Evolutionary conservation across 2,113 vertebrate genomes (phyloP).

Genomic region (Chaetura pelagica): DNA sequence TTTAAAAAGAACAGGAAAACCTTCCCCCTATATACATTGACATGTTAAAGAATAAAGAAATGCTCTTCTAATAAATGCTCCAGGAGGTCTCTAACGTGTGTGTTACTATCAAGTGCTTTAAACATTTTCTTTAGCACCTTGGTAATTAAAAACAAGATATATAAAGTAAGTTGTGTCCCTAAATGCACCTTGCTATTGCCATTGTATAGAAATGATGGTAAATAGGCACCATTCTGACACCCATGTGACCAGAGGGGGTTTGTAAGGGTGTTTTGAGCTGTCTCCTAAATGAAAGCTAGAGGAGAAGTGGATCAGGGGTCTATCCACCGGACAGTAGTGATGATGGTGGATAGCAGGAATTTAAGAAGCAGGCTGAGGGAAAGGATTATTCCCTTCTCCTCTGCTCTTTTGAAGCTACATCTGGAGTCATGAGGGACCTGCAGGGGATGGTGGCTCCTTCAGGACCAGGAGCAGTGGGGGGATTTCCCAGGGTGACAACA

Average conservation of each 20-base stretch:
- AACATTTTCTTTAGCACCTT: neutral
- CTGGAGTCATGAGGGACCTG: neutral
- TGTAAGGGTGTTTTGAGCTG: neutral
- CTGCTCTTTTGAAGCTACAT: neutral
- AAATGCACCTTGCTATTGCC: neutral
- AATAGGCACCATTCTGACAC: neutral
- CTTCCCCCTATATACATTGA: neutral
- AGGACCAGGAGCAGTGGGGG: neutral
- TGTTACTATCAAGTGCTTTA: constrained; percentile 19
- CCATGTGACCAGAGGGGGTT: neutral
- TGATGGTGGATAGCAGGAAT: neutral
- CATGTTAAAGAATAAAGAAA: constrained; percentile 45
- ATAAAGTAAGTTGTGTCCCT: neutral
- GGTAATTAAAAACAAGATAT: constrained; percentile 23
- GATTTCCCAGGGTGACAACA: too few relatives aligned
- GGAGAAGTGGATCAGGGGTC: neutral
- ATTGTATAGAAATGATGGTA: neutral
- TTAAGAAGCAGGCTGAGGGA: fast-evolving
- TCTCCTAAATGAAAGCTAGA: neutral
- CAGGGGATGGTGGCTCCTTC: fast-evolving
- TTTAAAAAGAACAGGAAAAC: constrained; percentile 64
- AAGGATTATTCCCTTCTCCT: neutral
- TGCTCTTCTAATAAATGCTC: constrained; percentile 19
- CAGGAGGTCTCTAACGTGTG: neutral
- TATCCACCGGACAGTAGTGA: neutral